Conservation (phyloP, 2,888 invertebrate genomes). For the Coleophora flavipennella region DNA sequence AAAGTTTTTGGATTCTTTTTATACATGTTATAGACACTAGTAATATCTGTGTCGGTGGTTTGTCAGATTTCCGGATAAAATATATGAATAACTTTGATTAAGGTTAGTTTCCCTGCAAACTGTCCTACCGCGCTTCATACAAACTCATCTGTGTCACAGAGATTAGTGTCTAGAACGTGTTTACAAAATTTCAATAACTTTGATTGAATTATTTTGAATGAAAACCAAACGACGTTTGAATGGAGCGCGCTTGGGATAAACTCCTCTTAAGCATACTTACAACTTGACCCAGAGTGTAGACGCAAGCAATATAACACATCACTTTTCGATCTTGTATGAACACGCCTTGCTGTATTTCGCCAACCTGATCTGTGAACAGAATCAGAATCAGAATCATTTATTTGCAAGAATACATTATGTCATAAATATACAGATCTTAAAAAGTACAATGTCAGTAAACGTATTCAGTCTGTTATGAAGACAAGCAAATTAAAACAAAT, state of each 20-base stretch:
- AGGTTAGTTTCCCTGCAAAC: not conserved
- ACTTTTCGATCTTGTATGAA: constrained; percentile 34
- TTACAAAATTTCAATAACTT: no score
- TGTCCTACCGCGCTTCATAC: not conserved
- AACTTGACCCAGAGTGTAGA: constrained; percentile 27
- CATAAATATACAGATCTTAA: no score
- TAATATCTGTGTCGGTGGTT: not conserved
- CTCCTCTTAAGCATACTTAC: constrained; percentile 22
- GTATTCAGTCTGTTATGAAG: not conserved
- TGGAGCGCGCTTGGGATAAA: no score
- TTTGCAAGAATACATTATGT: no score
- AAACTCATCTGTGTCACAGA: not conserved
- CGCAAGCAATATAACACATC: constrained; percentile 37
- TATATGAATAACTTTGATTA: not conserved
- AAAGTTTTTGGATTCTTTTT: no score
- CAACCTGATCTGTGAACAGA: constrained; percentile 35
- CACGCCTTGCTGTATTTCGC: constrained; percentile 31
- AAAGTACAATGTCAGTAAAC: no score
- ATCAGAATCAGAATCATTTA: no score
- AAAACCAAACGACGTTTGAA: no score
- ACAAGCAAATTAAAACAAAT: no score
- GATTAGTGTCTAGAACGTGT: no score
- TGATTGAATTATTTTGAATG: no score
- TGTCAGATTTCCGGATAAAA: not conserved
- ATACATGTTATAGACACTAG: not conserved